These are phyloP conservation scores for Hypsopygia costalis DNA, from an alignment of 2,888 invertebrate genomes.

Conservation along the genomic window DNA sequence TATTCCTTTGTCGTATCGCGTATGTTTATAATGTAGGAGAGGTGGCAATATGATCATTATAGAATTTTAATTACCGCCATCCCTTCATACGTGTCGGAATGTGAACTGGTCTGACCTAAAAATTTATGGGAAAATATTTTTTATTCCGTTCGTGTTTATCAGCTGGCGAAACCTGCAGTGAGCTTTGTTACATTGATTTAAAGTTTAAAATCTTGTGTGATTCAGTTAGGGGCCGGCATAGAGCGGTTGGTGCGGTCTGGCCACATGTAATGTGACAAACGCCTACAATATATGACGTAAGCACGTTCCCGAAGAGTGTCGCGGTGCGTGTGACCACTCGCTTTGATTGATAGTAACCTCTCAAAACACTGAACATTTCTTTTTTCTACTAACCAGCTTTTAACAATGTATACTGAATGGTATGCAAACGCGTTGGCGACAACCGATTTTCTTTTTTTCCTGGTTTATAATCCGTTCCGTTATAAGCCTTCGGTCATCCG, in stretches of 20 bases:
- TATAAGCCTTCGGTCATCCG: conserved; percentile 1
- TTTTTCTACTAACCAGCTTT: conserved; percentile 16
- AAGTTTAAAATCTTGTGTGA: conserved; percentile 17
- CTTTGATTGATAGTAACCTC: conserved; percentile 44
- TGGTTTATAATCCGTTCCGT: conserved; percentile 3
- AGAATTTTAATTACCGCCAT: conserved; percentile 70
- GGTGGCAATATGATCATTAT: conserved; percentile 58
- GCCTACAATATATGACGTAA: conserved; percentile 59
- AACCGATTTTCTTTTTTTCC: conserved; percentile 5
- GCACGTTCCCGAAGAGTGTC: conserved; percentile 33
- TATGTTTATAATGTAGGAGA: conserved; percentile 31
- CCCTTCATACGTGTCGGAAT: conserved; percentile 63
- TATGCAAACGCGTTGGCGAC: conserved; percentile 18
- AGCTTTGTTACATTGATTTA: conserved; percentile 22
- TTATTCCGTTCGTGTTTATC: conserved; percentile 27
- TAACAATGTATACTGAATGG: conserved; percentile 11
- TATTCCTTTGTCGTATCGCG: conserved; percentile 37
- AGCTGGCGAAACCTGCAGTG: conserved; percentile 20
- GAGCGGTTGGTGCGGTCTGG: conserved; percentile 19
- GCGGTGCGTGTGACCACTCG: conserved; percentile 29
- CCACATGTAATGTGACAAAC: conserved; percentile 43
- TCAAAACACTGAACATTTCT: conserved; percentile 34
- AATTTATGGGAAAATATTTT: conserved; percentile 63
- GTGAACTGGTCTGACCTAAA: conserved; percentile 60
- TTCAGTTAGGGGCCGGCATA: neutral